Evolutionary conservation across 2,113 vertebrate genomes (phyloP).

Genomic region (Megalops atlanticus): DNA sequence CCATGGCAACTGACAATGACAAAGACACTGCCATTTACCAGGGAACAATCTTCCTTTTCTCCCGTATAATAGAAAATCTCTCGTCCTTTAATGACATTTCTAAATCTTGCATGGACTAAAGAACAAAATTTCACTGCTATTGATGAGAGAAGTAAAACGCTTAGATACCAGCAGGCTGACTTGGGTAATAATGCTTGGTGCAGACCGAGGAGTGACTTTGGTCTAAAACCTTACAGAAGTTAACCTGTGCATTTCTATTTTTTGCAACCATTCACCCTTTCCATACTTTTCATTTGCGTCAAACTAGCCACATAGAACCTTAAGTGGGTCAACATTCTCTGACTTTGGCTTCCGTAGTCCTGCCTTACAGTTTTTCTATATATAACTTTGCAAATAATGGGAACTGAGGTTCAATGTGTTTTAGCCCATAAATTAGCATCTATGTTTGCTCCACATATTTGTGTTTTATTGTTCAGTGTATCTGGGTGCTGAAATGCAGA

Average conservation of each 20-base stretch:
- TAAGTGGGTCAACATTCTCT: no score
- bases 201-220: neutral
- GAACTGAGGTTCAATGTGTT: no score
- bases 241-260: neutral
- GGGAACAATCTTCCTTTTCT: slow-evolving; percentile 10
- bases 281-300: no score
- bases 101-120: neutral
- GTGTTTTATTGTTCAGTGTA: no score
- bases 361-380: no score
- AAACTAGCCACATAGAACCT: no score
- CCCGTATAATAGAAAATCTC: neutral
- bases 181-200: neutral
- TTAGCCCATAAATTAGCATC: no score
- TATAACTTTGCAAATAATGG: no score
- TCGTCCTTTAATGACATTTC: slow-evolving; percentile 9
- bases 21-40: slow-evolving; percentile 19
- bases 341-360: no score
- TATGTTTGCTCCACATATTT: no score
- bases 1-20: slow-evolving; percentile 40
- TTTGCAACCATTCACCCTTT: no score
- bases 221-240: neutral
- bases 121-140: neutral
- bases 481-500: no score
- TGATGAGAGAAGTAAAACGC: neutral
- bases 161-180: neutral